Evolutionary conservation across 2,113 vertebrate species (phyloP).

Genomic region (Crotalus viridis): DNA sequence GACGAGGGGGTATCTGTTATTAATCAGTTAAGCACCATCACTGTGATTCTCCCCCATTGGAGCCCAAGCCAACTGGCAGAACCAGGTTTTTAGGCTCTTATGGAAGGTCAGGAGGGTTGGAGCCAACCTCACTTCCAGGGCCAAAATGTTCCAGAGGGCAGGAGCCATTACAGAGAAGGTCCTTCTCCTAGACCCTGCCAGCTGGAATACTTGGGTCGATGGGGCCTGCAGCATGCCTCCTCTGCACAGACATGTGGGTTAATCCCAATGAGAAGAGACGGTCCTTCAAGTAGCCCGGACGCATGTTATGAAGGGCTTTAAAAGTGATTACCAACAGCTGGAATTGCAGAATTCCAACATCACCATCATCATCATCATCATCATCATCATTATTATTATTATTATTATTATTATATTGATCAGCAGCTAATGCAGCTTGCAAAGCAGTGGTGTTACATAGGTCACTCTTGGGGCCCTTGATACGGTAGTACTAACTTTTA

Average conservation of each 20-base stretch:
- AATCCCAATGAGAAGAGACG: neutral
- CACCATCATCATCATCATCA: no score
- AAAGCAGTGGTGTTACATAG: neutral
- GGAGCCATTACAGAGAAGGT: no score
- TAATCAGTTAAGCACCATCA: neutral
- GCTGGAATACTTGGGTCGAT: neutral
- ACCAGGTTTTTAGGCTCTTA: neutral
- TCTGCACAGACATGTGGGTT: neutral
- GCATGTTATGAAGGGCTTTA: neutral
- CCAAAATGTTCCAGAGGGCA: neutral
- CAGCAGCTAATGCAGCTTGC: no score
- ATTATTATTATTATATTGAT: no score
- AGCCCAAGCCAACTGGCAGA: neutral
- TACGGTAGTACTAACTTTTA: neutral
- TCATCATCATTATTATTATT: no score
- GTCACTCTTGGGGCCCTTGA: neutral
- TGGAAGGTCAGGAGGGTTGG: neutral
- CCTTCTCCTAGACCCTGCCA: neutral
- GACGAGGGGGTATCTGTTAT: neutral
- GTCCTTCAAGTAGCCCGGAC: neutral
- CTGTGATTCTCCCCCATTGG: neutral
- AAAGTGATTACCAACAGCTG: neutral
- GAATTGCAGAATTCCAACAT: neutral
- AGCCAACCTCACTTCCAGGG: neutral
- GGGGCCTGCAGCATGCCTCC: neutral